These are phyloP conservation scores for Punctoribates punctum DNA, from an alignment of 2,888 invertebrate species.

Conservation along the genomic window DNA sequence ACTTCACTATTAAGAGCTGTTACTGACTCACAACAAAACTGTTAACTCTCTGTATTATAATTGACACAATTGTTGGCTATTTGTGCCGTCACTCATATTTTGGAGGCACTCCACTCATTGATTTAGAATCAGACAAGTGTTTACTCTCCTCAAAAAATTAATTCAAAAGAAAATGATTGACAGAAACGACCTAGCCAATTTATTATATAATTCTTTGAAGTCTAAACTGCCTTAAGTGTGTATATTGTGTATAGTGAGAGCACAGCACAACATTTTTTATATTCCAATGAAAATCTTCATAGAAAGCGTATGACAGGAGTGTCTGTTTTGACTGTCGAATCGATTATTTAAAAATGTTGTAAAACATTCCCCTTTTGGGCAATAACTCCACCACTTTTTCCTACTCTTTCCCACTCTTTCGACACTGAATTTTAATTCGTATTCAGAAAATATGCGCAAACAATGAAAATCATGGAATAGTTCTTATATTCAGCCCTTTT, in stretches of 20 bases:
- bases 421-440: slow-evolving; percentile 17
- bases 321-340: slow-evolving; percentile 7
- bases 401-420: slow-evolving; percentile 7
- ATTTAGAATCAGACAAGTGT: slow-evolving; percentile 13
- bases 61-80: background rate
- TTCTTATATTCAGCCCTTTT: background rate
- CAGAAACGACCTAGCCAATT: too few relatives aligned
- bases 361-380: slow-evolving; percentile 30
- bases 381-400: background rate
- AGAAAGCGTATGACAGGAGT: background rate
- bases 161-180: too few relatives aligned
- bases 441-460: background rate
- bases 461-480: too few relatives aligned
- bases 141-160: background rate
- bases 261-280: background rate
- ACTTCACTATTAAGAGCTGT: background rate
- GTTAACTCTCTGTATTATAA: background rate
- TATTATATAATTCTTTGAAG: too few relatives aligned
- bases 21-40: background rate
- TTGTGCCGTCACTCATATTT: background rate
- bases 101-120: background rate
- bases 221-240: too few relatives aligned
- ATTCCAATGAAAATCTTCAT: background rate
- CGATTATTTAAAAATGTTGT: slow-evolving; percentile 24
- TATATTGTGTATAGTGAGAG: background rate